Evolutionary conservation across 2,888 invertebrate genomes (phyloP), one percentile per base, ranked within the genome.

Genomic region (Ommatoiulus sabulosus): DNA sequence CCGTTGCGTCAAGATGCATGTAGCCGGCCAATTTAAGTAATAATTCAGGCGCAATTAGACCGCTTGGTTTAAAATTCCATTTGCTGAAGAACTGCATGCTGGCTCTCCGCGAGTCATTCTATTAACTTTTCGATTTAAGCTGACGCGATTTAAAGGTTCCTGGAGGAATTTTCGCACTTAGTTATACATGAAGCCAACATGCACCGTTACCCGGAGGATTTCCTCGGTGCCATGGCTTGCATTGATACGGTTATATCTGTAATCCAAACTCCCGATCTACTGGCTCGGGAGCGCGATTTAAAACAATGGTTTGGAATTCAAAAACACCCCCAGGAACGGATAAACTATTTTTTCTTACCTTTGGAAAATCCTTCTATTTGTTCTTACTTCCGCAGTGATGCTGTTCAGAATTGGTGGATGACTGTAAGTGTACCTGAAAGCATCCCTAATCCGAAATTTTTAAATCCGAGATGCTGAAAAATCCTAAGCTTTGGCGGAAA

Each of bases 1-100:
- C 24, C 52, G 24, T 46, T 35, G 35, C 35, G 35, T 35, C 35
- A 35, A 35, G 35, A 35, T 35, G 35, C n/a, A 12, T 44, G 15
- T 44, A 0, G 85, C 15, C 12, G 20, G 10, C 12, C 46, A 44
- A 85, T 46, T 20, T 46, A 3, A 85, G 85, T 17, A 85, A 85
- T 44, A 44, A 85, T 46, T 44, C n/a, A 85, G 44, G 85, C 44
- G 44, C n/a, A 85, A 46, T 44, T 44, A 85, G 44, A 85, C 44
- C n/a, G 85, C 17, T 7, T 44, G 44, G 44, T 85, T 44, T 20
- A 35, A 46, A 85, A 85, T 46, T 20, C 44, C 44, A 85, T 44
- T 72, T 10, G n/a, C n/a, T 24, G 72, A 72, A 24, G 2, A 6
- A n/a, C n/a, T n/a, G 57, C 24, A 48, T 48, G 12, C 48, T 48